Conservation (phyloP, 2,888 invertebrate species). For the Achlya flavicornis region DNA sequence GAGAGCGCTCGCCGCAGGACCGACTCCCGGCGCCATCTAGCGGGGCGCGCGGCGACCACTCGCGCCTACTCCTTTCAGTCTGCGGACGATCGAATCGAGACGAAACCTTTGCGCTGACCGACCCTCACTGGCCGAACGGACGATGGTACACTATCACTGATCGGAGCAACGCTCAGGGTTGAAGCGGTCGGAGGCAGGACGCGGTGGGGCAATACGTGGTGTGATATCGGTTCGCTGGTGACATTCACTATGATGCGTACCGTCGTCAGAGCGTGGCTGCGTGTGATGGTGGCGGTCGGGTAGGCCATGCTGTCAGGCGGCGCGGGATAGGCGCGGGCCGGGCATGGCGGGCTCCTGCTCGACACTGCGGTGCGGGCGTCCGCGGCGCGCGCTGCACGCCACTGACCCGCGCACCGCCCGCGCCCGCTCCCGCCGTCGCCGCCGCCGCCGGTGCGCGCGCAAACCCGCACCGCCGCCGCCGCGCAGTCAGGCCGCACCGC, state of each 20-base stretch:
- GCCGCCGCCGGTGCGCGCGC: constrained; percentile 66
- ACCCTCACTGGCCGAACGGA: constrained; percentile 60
- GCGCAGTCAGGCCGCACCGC: constrained; percentile 53
- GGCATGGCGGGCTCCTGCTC: constrained; percentile 82
- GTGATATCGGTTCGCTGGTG: constrained; percentile 31
- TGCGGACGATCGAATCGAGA: constrained; percentile 82
- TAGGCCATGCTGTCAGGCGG: constrained; percentile 83
- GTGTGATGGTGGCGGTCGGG: constrained; percentile 82
- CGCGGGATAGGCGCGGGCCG: constrained; percentile 82
- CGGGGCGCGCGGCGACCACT: constrained; percentile 77
- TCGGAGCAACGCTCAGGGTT: constrained; percentile 42
- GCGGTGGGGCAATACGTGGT: constrained; percentile 28
- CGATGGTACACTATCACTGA: constrained; percentile 71
- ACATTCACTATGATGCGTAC: constrained; percentile 64
- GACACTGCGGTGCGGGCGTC: constrained; percentile 83
- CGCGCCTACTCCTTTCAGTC: constrained; percentile 73
- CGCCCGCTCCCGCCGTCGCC: constrained; percentile 53
- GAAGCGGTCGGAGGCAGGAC: constrained; percentile 36
- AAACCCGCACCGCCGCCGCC: constrained; percentile 61
- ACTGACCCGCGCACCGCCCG: constrained; percentile 78
- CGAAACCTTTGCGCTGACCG: constrained; percentile 66
- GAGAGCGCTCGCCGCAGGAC: constrained; percentile 81
- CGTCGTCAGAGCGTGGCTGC: constrained; percentile 84
- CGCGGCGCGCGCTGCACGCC: constrained; percentile 83
- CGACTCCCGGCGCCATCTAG: constrained; percentile 81